phyloP scores from a whole-genome alignment of 2,797 vertebrate species.

The Lepus oiostolus region DNA sequence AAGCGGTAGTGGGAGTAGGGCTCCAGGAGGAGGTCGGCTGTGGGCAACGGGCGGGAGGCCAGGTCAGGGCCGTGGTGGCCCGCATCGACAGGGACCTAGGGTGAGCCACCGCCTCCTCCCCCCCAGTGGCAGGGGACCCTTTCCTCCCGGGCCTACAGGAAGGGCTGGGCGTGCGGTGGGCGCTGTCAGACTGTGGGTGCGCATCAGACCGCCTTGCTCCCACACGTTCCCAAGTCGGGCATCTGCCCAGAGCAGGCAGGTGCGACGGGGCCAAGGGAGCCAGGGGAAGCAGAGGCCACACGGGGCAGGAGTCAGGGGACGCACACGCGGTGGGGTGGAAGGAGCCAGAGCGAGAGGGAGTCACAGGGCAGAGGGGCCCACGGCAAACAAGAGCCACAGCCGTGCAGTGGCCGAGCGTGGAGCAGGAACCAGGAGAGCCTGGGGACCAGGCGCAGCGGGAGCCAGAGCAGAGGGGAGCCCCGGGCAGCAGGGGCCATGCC shows the following conservation, averaged over 20 bases:
- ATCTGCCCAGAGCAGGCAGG: background rate
- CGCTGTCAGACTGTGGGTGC: background rate
- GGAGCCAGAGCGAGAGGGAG: background rate
- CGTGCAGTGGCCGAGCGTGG: background rate
- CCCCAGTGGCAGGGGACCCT: background rate
- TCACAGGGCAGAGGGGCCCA: background rate
- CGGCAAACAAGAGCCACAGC: background rate
- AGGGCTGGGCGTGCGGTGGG: fast-evolving
- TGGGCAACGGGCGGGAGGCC: background rate
- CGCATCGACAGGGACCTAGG: background rate
- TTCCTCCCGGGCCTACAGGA: fast-evolving
- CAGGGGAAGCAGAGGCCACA: background rate
- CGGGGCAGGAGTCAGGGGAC: background rate
- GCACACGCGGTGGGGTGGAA: background rate
- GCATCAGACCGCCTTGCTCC: background rate
- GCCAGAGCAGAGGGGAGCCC: too few species aligned
- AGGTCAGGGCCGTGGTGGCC: background rate
- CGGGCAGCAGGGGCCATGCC: background rate
- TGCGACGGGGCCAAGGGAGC: fast-evolving
- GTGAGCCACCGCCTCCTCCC: fast-evolving
- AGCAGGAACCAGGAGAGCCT: background rate
- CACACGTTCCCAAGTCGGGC: background rate
- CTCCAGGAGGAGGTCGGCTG: constrained; percentile 94
- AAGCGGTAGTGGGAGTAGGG: constrained; percentile 93
- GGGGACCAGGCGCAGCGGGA: too few species aligned